Evolutionary conservation across 1,140 invertebrate species (phyloP).

Genomic region (Nixonia krombeini): DNA sequence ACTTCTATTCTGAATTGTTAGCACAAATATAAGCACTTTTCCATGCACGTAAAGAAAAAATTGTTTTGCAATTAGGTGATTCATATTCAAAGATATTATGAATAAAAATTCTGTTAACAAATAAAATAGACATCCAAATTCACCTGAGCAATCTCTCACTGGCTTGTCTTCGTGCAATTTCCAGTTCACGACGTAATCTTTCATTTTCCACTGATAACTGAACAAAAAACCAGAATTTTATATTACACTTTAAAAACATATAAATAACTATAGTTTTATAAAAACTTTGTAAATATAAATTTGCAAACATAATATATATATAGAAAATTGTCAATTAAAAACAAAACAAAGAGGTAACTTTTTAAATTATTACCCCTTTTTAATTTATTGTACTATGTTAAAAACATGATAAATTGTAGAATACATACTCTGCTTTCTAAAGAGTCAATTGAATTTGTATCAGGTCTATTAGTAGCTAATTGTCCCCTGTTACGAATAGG

Average conservation of each 20-base stretch:
- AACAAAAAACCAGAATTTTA: constrained; percentile 21
- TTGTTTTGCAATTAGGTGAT: no score
- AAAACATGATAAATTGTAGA: constrained; percentile 16
- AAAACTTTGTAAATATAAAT: no score
- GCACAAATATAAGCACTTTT: constrained; percentile 20
- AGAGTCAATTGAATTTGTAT: no score
- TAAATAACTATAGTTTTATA: no score
- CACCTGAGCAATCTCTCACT: constrained; percentile 71
- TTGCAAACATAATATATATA: no score
- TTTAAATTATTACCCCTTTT: neutral
- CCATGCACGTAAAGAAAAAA: constrained; percentile 9
- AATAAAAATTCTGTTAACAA: constrained; percentile 6
- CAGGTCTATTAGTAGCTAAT: constrained; percentile 68
- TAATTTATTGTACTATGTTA: neutral
- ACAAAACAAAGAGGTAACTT: constrained; percentile 2
- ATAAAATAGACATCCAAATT: neutral
- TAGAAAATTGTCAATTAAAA: constrained; percentile 4
- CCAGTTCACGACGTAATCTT: constrained; percentile 73
- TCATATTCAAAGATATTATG: no score
- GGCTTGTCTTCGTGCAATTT: constrained; percentile 71
- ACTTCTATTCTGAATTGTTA: constrained; percentile 57
- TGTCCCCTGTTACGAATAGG: constrained; percentile 74
- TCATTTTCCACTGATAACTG: constrained; percentile 74
- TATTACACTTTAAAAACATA: neutral
- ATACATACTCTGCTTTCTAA: constrained; percentile 56